phyloP scores from a whole-genome alignment of 2,113 vertebrate genomes.

The Psammodynastes pulverulentus region DNA sequence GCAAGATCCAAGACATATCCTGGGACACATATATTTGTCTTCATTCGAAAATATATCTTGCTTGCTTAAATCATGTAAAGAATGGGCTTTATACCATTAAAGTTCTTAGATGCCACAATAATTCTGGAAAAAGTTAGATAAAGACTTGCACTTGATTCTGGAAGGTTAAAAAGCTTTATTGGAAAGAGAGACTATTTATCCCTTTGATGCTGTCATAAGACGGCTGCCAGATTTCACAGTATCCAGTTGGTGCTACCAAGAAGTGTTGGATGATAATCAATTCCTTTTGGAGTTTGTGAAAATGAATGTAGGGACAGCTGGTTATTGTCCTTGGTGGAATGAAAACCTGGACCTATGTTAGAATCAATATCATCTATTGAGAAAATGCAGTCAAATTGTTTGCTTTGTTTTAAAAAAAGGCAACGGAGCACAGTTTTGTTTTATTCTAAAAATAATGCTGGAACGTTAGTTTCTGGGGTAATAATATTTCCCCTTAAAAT shows the following conservation, averaged over 20 bases:
- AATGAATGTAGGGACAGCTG: neutral
- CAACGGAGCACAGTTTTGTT: neutral
- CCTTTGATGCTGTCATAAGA: neutral
- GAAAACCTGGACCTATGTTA: neutral
- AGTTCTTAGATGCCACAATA: neutral
- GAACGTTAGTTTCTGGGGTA: neutral
- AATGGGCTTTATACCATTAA: constrained; percentile 25
- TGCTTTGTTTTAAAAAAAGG: neutral
- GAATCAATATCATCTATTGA: neutral
- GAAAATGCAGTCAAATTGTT: neutral
- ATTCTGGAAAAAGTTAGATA: neutral
- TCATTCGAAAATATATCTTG: constrained; percentile 34
- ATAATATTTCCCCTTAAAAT: neutral
- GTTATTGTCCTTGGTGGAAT: neutral
- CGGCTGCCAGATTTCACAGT: neutral
- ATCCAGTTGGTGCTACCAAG: constrained; percentile 4
- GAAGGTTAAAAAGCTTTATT: neutral
- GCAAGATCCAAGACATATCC: neutral
- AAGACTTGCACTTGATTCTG: neutral
- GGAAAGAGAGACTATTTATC: rapidly evolving
- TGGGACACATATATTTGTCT: neutral
- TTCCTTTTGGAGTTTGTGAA: neutral
- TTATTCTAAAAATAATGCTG: neutral
- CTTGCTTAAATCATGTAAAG: constrained; percentile 27
- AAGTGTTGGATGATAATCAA: rapidly evolving